A percentile compares a stretch with the other conserved stretches of the same genome.
Conservation (phyloP, 1,140 invertebrate species). For the Trichonephila clavipes region DNA sequence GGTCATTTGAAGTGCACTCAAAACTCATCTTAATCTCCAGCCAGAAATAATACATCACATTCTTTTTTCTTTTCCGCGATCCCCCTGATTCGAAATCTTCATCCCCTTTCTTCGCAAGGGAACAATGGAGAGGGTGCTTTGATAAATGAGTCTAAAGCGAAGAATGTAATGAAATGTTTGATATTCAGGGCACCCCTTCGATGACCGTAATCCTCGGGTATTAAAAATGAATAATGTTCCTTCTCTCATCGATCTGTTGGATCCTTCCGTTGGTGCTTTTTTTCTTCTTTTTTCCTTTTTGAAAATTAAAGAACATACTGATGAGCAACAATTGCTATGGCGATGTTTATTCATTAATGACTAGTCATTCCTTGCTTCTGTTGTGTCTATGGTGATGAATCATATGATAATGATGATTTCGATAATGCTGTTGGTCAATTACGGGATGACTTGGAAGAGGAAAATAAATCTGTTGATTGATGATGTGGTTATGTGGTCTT, state of each 20-base stretch:
- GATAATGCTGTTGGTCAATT: too few species aligned
- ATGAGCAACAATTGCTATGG: too few species aligned
- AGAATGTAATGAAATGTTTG: slow-evolving; percentile 51
- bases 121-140: slow-evolving; percentile 47
- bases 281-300: background rate
- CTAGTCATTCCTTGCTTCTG: too few species aligned
- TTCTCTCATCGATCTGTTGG: slow-evolving; percentile 10
- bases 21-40: too few species aligned
- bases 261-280: background rate
- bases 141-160: slow-evolving; percentile 8
- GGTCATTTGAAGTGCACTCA: too few species aligned
- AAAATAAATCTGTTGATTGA: too few species aligned
- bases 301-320: background rate
- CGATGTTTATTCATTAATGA: too few species aligned
- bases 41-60: background rate
- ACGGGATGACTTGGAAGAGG: too few species aligned
- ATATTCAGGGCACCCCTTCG: background rate
- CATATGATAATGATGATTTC: too few species aligned
- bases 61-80: background rate
- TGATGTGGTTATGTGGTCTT: too few species aligned
- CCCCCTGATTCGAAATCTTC: background rate
- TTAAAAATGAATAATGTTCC: slow-evolving; percentile 51
- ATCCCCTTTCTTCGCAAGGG: background rate
- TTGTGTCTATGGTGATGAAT: too few species aligned
- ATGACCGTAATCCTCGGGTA: slow-evolving; percentile 4